Evolutionary conservation across 2,113 vertebrate species (phyloP).

Genomic region (Pollachius pollachius): DNA sequence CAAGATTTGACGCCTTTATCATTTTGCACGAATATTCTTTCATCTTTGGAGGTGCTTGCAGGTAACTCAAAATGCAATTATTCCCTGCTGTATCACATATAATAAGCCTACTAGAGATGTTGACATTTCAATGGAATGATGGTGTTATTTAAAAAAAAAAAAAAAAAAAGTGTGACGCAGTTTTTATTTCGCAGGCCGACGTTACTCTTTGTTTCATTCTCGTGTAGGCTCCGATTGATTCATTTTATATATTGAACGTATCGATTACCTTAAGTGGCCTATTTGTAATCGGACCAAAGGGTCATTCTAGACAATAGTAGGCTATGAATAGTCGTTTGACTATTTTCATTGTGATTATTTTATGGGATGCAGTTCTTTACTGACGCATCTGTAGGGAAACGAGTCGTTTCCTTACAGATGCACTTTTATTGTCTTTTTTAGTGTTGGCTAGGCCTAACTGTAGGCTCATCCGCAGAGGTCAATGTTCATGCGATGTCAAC

Average conservation of each 20-base stretch:
- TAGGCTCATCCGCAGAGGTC: too few species aligned
- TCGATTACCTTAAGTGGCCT: background rate
- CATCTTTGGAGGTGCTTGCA: background rate
- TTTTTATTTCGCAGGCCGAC: background rate
- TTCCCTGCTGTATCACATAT: background rate
- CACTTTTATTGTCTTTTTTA: too few species aligned
- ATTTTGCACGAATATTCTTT: constrained; percentile 4
- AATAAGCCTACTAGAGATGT: background rate
- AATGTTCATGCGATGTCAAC: too few species aligned
- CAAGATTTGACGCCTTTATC: background rate
- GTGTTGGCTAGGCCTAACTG: too few species aligned
- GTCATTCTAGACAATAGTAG: too few species aligned
- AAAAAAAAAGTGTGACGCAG: constrained; percentile 38
- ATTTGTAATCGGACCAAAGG: background rate
- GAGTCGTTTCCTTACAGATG: too few species aligned
- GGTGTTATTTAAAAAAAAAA: background rate
- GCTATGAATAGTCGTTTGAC: too few species aligned
- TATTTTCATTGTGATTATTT: too few species aligned
- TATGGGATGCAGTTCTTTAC: too few species aligned
- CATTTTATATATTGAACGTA: background rate
- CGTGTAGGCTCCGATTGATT: too few species aligned
- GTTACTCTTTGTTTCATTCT: background rate
- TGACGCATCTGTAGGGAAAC: too few species aligned
- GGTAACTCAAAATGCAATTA: background rate
- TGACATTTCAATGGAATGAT: background rate